Conservation (phyloP, 2,888 invertebrate species). For the Yponomeuta malinellus region DNA sequence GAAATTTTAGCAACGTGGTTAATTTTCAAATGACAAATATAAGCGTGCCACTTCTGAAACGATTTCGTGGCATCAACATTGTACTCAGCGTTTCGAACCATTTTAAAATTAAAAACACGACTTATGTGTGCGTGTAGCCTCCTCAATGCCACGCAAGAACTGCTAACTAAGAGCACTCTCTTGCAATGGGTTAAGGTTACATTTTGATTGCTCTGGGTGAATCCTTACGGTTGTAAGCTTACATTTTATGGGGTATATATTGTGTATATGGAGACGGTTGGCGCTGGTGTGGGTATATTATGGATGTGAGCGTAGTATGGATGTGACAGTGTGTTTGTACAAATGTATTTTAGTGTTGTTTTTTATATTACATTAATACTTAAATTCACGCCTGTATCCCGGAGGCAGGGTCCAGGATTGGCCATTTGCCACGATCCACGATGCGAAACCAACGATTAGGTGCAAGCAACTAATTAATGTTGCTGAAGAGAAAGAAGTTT, state of each 20-base stretch:
- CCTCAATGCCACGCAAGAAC: neutral
- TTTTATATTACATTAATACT: too few species aligned
- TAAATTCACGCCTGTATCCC: too few species aligned
- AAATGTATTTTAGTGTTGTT: neutral
- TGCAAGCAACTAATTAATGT: too few species aligned
- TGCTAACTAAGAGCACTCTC: neutral
- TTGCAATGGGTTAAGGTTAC: neutral
- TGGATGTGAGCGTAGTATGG: neutral
- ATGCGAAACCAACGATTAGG: too few species aligned
- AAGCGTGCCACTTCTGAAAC: neutral
- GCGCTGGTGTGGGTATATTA: slow-evolving; percentile 24
- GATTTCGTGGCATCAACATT: neutral
- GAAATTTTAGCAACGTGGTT: neutral
- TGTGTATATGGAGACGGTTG: neutral
- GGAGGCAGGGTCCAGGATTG: too few species aligned
- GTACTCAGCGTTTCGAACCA: slow-evolving; percentile 31
- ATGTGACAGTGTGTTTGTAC: neutral
- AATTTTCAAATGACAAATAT: neutral
- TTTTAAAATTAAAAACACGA: slow-evolving; percentile 65
- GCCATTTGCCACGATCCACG: too few species aligned
- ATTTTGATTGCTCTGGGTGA: neutral
- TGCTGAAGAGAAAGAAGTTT: too few species aligned
- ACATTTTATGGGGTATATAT: slow-evolving; percentile 10
- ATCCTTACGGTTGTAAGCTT: neutral
- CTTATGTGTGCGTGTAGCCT: slow-evolving; percentile 21